A percentile compares a stretch with the other conserved stretches of the same genome.
Evolutionary conservation across 2,113 vertebrate genomes (phyloP).

Genomic region (Lanius ludovicianus): DNA sequence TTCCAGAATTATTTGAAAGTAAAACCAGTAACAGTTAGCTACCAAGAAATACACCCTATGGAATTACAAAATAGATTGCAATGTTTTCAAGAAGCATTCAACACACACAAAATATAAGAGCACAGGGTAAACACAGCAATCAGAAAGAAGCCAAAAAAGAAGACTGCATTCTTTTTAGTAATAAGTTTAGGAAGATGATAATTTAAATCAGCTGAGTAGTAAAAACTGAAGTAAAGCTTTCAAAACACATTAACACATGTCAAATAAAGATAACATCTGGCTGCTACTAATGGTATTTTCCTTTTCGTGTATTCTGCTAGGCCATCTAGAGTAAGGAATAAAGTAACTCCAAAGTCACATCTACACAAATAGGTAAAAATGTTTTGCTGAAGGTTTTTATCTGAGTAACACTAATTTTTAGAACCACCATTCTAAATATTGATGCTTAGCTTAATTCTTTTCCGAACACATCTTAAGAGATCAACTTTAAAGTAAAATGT

Average conservation of each 20-base stretch:
- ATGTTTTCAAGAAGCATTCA: background rate
- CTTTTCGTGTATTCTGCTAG: background rate
- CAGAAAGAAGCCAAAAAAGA: background rate
- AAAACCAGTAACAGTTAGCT: background rate
- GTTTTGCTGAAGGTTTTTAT: background rate
- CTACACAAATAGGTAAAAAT: background rate
- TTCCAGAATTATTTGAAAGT: background rate
- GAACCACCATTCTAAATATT: background rate
- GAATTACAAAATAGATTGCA: background rate
- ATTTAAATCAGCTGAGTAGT: background rate
- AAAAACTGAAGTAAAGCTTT: background rate
- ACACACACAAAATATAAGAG: background rate
- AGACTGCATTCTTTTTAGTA: background rate
- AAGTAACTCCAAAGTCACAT: background rate
- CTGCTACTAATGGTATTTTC: background rate
- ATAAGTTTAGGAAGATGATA: background rate
- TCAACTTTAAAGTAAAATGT: conserved; percentile 46
- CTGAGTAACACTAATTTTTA: background rate
- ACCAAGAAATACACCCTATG: background rate
- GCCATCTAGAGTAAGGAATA: background rate
- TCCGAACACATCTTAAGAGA: conserved; percentile 22
- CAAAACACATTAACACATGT: background rate
- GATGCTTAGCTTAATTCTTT: conserved; percentile 15
- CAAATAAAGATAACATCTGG: background rate
- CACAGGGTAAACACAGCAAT: background rate